Conservation (phyloP, 1,140 invertebrate species). For the Agrilus planipennis region DNA sequence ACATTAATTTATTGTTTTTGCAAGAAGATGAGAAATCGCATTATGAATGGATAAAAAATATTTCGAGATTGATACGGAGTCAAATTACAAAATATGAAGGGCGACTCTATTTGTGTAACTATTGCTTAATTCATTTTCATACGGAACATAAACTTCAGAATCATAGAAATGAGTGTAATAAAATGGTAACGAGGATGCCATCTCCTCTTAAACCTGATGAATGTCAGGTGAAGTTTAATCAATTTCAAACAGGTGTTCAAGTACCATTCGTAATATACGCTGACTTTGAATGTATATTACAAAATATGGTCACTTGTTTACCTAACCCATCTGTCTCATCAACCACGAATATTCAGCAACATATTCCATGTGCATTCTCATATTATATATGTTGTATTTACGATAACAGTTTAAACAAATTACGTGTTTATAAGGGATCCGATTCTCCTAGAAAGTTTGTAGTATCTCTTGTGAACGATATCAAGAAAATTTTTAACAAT, state of each 20-base stretch:
- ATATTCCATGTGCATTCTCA: not conserved
- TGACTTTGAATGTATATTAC: conserved; percentile 8
- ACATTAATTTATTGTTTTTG: conserved; percentile 25
- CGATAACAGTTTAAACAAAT: not conserved
- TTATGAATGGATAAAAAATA: conserved; percentile 29
- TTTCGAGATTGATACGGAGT: conserved; percentile 21
- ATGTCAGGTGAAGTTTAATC: conserved; percentile 6
- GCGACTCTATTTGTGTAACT: conserved; percentile 25
- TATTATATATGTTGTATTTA: conserved; percentile 2
- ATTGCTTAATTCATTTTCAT: conserved; percentile 27
- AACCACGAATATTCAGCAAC: not conserved
- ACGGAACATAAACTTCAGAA: conserved; percentile 12
- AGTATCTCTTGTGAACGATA: not conserved
- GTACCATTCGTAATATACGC: conserved; percentile 10
- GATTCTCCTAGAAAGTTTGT: not conserved
- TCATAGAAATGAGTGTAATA: conserved; percentile 23
- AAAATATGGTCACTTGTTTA: not conserved
- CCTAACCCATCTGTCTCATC: not conserved
- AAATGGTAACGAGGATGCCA: conserved; percentile 10
- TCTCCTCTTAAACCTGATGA: not conserved
- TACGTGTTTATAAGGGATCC: not conserved
- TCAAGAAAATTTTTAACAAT: not conserved
- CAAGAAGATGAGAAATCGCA: conserved; percentile 15
- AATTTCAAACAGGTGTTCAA: conserved; percentile 4
- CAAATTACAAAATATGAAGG: conserved; percentile 20